Conservation (phyloP, 2,888 invertebrate genomes). For the Agriotes lineatus region DNA sequence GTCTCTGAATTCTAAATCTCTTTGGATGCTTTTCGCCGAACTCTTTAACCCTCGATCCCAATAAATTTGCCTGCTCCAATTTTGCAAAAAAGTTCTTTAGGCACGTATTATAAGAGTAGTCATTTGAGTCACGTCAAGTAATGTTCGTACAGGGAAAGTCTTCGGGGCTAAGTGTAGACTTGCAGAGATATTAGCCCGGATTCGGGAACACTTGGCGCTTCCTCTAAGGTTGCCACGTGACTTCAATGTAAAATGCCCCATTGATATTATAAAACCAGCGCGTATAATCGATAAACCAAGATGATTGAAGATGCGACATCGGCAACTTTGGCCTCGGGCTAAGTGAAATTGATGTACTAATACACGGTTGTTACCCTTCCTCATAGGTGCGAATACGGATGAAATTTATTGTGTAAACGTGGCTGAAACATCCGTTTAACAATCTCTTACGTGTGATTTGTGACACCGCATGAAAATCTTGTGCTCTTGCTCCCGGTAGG, state of each 20-base stretch:
- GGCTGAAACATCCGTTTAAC: no score
- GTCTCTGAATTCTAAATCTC: no score
- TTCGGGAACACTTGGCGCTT: constrained; percentile 44
- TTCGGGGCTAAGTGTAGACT: constrained; percentile 34
- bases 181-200: constrained; percentile 42
- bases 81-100: not conserved
- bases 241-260: constrained; percentile 39
- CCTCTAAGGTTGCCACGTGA: constrained; percentile 43
- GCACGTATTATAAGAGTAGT: constrained; percentile 25
- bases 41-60: no score
- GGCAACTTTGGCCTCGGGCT: constrained; percentile 24
- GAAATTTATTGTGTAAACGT: constrained; percentile 6
- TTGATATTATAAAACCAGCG: constrained; percentile 38
- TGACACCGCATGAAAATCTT: no score
- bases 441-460: no score
- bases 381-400: not conserved
- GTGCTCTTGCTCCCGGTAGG: no score
- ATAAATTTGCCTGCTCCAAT: no score
- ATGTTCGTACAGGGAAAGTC: constrained; percentile 35
- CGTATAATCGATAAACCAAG: constrained; percentile 43
- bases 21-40: no score
- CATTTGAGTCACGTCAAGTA: constrained; percentile 42
- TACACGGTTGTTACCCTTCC: constrained; percentile 6
- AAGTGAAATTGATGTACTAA: constrained; percentile 40
- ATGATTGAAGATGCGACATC: constrained; percentile 37